Base-by-base conservation (phyloP, 2,888 invertebrate species). In the Metallyticus violacea region DNA sequence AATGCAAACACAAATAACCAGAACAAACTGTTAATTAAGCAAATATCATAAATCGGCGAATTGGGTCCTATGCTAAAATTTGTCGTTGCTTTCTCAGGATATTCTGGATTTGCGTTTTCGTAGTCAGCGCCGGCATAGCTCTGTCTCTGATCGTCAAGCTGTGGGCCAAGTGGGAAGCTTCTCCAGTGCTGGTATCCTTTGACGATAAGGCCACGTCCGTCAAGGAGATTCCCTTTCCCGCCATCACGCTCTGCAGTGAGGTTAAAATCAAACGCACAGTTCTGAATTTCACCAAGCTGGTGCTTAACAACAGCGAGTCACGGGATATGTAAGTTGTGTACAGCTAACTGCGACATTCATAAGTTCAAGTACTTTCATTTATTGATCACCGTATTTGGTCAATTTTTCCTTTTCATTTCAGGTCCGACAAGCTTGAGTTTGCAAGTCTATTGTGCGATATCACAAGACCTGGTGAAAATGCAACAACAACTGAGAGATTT, bases 221-320 rank as follows among this genome's bases (percentile, higher is more conserved):
- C 7, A 87, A 86, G 87, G 79, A 88, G 85, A 86, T 88, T 22
- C 88, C 88, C 7, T 88, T 88, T 84, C 88, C 88, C 15, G 88
- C 88, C 7, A 78, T 88, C 77, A 88, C 88, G 77, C 81, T 88
- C 77, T 88, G 88, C 77, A 86, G 86, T 77, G 88, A 88, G 85
- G 85, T 85, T 4, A 87, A 87, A 79, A 83, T 82, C 62, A 26
- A 82, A n/a, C 85, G 82, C 40, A 81, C 27, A 25, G 78, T 86
- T 7, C 87, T 86, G 82, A 88, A 88, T 84, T 88, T 84, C 85
- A 87, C 88, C 5, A 78, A 85, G 25, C 83, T 80, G 6, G 0
- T 81, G 26, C 1, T 2, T 1, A 25, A 30, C 30, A 2, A 6
- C 25, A 22, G 27, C 22, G 27, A 27, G 6, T 7, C 4, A 79